Evolutionary conservation across 2,797 vertebrate species (phyloP).

Genomic region (Pangasius sanitwongsei): DNA sequence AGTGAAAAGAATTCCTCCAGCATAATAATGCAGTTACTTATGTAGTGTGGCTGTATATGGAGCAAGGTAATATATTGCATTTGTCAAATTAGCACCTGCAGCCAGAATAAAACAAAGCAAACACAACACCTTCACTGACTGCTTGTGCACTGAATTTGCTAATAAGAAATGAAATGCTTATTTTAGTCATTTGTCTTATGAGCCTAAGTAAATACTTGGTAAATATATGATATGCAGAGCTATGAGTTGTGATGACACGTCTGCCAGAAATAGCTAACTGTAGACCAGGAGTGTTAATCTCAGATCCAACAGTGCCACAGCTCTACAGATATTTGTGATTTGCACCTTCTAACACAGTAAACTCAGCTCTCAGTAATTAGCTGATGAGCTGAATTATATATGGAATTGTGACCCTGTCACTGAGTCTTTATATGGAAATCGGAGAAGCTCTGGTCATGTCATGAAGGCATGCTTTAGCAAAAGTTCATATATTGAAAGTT

Average conservation of each 20-base stretch:
- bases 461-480: not conserved
- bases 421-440: not conserved
- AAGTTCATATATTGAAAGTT: not conserved
- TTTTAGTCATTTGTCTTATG: slow-evolving; percentile 2
- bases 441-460: not conserved
- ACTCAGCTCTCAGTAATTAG: slow-evolving; percentile 5
- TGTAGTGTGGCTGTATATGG: not conserved
- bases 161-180: not conserved
- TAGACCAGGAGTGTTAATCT: slow-evolving; percentile 23
- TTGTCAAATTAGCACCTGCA: slow-evolving; percentile 19
- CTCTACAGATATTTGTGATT: slow-evolving; percentile 12
- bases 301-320: slow-evolving; percentile 11
- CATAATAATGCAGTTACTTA: not conserved
- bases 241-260: slow-evolving; percentile 13
- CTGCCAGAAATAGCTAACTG: slow-evolving; percentile 18
- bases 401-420: not conserved
- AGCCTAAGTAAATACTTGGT: not conserved
- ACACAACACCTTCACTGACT: not conserved
- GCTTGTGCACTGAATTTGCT: not conserved
- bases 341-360: not conserved
- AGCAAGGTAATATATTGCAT: not conserved
- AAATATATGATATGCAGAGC: slow-evolving; percentile 17
- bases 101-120: slow-evolving; percentile 10
- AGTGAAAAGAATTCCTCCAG: not conserved
- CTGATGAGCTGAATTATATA: not conserved